Evolutionary conservation across 2,888 invertebrate species (phyloP), one percentile per base, ranked within the genome.

Genomic region (Polyommatus icarus): DNA sequence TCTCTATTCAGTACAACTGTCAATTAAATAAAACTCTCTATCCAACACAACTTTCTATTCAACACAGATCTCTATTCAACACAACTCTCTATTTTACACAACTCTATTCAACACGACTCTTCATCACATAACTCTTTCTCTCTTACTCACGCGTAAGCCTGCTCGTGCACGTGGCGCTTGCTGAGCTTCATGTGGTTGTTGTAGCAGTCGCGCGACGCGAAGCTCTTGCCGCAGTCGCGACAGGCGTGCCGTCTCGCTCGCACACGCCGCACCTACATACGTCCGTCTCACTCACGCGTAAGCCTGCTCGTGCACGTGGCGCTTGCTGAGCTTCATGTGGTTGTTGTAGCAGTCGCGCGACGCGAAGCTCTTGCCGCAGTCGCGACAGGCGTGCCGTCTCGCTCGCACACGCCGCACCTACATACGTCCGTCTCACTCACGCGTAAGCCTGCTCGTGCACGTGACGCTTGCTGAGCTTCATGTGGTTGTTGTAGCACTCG

Each of bases 71-170:
- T 46, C 3, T 3, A 10, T 10, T 7, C 10, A 10, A 46, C 40
- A 10, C 46, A 10, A 46, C 46, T 3, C 10, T 10, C 46, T 46
- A 36, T 36, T 36, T 0, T 1, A 36, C 36, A 36, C 7, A 36
- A 36, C 36, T 36, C 36, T 36, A 7, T 36, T 36, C 8, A 36
- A 36, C 36, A 36, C 6, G 6, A 36, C 36, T 36, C 36, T 6
- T 36, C 36, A 36, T 36, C 36, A 36, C 5, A 36, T 5, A 36
- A 36, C 36, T n/a, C 20, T n/a, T 12, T 73, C 29, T 15, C 73
- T 87, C 92, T 15, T 71, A 87, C 92, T 89, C 75, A 92, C 93
- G 83, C 83, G 61, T 90, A 91, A 0, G 87, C 83, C n/a, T 87
- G 85, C 75, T 90, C 90, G 0, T 85, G 84, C 0, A 90, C 92